Conservation (phyloP, 2,797 vertebrate genomes). For the Pempheris klunzingeri region DNA sequence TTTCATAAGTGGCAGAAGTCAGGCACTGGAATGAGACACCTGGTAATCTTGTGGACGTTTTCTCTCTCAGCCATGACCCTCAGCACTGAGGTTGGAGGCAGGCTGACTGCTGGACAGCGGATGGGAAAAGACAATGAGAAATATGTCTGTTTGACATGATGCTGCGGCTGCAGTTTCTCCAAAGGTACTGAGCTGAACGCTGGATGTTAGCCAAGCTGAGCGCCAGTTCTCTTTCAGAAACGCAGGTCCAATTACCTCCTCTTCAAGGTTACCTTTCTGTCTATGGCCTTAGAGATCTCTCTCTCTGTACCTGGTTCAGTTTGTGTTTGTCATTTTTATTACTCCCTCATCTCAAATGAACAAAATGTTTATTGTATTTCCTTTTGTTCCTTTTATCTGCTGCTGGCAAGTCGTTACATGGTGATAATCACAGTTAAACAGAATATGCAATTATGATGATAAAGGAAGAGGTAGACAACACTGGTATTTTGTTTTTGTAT, state of each 20-base stretch:
- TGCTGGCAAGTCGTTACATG: conserved; percentile 57
- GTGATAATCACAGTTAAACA: conserved; percentile 77
- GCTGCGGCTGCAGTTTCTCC: conserved; percentile 66
- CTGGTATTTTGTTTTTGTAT: conserved; percentile 81
- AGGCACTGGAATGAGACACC: conserved; percentile 16
- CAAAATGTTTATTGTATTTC: conserved; percentile 54
- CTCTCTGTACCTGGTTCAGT: conserved; percentile 46
- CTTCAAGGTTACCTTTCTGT: conserved; percentile 71
- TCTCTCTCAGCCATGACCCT: conserved; percentile 8
- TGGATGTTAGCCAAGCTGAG: conserved; percentile 56
- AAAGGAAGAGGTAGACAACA: conserved; percentile 78
- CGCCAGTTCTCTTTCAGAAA: conserved; percentile 61
- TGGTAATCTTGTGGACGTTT: conserved; percentile 24
- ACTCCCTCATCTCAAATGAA: conserved; percentile 47
- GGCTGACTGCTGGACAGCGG: conserved; percentile 21
- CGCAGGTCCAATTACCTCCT: conserved; percentile 55
- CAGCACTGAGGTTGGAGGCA: conserved; percentile 19
- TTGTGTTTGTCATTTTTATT: conserved; percentile 59
- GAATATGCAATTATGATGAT: conserved; percentile 81
- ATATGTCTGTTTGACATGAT: conserved; percentile 47
- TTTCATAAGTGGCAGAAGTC: conserved; percentile 45
- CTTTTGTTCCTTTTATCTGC: conserved; percentile 48
- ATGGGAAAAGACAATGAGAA: conserved; percentile 44
- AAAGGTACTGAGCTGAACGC: conserved; percentile 54
- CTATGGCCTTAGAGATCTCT: conserved; percentile 70